phyloP scores from a whole-genome alignment of 2,888 invertebrate species.

The Diachrysia chrysitis region DNA sequence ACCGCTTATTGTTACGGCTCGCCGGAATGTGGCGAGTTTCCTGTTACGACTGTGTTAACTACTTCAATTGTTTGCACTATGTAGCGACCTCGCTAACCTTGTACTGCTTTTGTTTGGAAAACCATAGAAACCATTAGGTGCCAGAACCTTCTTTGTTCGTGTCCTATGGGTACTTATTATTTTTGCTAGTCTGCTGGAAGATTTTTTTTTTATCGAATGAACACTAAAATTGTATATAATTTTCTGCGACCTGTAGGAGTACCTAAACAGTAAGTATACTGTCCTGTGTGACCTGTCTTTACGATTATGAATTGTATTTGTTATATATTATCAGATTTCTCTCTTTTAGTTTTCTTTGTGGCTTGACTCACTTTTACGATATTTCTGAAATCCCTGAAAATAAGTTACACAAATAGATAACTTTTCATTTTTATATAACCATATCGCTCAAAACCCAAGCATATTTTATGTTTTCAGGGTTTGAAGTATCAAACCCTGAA shows the following conservation, averaged over 20 bases:
- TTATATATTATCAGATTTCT: too few relatives aligned
- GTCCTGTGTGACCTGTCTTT: too few relatives aligned
- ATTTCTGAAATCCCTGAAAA: not conserved
- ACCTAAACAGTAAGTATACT: too few relatives aligned
- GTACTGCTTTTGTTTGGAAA: not conserved
- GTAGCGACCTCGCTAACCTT: slow-evolving; percentile 3
- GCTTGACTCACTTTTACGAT: too few relatives aligned
- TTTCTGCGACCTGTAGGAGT: too few relatives aligned
- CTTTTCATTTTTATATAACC: not conserved
- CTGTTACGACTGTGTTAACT: slow-evolving; percentile 35
- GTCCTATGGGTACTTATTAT: not conserved
- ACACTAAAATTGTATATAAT: too few relatives aligned
- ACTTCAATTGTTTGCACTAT: slow-evolving; percentile 30
- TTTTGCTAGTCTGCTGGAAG: not conserved
- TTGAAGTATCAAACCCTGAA: too few relatives aligned
- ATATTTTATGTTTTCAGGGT: too few relatives aligned
- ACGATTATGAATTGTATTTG: too few relatives aligned
- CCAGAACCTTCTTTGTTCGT: not conserved
- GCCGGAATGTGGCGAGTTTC: slow-evolving; percentile 26
- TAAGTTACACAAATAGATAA: not conserved
- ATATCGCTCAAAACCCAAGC: not conserved
- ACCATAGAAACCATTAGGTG: not conserved
- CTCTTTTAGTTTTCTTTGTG: too few relatives aligned
- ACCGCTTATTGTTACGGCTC: slow-evolving; percentile 45
- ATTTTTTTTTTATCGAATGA: too few relatives aligned